Base-by-base conservation (phyloP, 2,797 vertebrate species). In the Coregonus ussuriensis region DNA sequence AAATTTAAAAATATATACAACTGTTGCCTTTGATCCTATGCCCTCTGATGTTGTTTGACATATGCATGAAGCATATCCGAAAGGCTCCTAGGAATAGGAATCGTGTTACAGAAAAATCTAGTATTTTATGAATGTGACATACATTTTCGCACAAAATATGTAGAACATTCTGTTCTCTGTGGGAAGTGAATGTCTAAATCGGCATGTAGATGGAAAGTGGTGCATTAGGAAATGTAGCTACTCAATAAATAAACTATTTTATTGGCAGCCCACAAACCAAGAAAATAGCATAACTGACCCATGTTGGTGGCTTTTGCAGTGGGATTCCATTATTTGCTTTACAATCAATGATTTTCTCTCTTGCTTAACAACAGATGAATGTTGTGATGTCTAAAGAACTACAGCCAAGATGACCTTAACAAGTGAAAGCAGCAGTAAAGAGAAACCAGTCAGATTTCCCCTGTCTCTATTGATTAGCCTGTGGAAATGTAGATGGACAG, bases 211-310 rank as follows among this genome's bases (percentile, higher is more conserved):
- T 81, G 71, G 80, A 79, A 87, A 84, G 73, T 47, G 63, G 71
- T 73, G 77, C 75, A 86, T 76, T 80, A 79, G 67, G 62, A 51
- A 31, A 75, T 80, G 63, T 67, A 84, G 68, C 75, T 77, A 47
- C 41, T 84, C 73, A 68, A 62, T 77, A 80, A 75, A 84, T 82
- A 80, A 69, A 73, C 62, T 63, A 75, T 77, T 82, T 81, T 81
- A 81, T 62, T 77, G 51, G 68, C 62, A 76, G 76, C 67, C 69
- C 69, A 54, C 76, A 78, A 66, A 59, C 56, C 71, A 63, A 79
- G 59, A 81, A 80, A 72, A 52, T 52, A 68, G 35, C 53, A 71
- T 79, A 83, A 80, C 56, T 77, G 63, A 82, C 77, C 67, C 54
- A 11, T 71, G 31, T 67, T 75, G 71, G 54, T 81, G 77, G n/a